A percentile compares a stretch with the other conserved stretches of the same genome.
Conservation (phyloP, 2,797 vertebrate genomes). For the Nyctibius grandis region DNA sequence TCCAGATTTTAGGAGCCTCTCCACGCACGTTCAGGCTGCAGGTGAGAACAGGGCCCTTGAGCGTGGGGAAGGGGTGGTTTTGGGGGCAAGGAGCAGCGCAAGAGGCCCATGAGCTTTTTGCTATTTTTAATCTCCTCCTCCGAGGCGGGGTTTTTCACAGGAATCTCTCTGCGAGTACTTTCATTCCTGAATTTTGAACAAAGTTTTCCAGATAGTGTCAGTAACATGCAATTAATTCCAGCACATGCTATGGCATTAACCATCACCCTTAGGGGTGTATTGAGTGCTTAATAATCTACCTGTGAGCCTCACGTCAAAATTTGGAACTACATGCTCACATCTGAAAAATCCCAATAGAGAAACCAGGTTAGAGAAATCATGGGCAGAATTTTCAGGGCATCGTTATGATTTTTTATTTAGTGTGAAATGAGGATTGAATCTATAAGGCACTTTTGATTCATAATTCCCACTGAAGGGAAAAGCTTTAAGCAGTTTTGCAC, state of each 20-base stretch:
- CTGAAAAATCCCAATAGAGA: not conserved
- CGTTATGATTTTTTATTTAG: not conserved
- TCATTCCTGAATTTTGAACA: not conserved
- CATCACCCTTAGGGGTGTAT: not conserved
- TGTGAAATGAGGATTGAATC: not conserved
- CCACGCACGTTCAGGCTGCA: conserved; percentile 3
- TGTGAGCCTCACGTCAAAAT: not conserved
- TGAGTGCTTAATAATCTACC: not conserved
- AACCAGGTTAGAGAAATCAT: not conserved
- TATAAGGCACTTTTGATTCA: not conserved
- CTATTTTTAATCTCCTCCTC: not conserved
- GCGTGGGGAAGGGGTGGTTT: not conserved
- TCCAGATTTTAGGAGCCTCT: conserved; percentile 71
- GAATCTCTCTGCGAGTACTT: not conserved
- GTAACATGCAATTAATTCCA: not conserved
- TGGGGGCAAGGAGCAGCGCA: accelerated
- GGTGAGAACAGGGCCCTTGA: conserved; percentile 26
- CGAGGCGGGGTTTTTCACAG: not conserved
- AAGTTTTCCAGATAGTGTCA: not conserved
- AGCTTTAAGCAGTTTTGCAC: not conserved
- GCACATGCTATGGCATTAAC: not conserved
- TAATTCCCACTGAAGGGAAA: not conserved
- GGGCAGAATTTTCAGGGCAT: not conserved
- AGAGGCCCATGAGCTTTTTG: not conserved
- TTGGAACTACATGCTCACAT: not conserved